Conservation (phyloP, 2,797 vertebrate genomes). For the Argentina silus region DNA sequence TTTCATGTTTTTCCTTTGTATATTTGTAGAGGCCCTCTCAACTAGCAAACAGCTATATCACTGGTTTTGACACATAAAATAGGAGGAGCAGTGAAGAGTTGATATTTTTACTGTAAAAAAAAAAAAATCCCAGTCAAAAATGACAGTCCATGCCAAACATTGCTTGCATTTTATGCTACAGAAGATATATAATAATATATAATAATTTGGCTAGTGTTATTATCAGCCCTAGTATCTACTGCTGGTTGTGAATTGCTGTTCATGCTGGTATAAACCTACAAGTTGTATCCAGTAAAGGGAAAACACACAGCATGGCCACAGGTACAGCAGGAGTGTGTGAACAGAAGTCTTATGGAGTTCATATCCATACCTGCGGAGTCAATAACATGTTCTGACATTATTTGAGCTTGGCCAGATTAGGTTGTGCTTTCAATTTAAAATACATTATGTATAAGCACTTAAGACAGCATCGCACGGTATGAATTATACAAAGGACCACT, state of each 20-base stretch:
- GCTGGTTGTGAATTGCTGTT: not conserved
- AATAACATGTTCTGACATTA: slow-evolving; percentile 12
- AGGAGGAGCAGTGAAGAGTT: not conserved
- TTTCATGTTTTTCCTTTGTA: slow-evolving; percentile 32
- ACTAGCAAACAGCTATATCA: not conserved
- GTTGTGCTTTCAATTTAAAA: slow-evolving; percentile 29
- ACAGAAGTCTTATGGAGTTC: too few species aligned
- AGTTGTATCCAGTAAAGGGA: not conserved
- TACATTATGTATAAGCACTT: slow-evolving; percentile 38
- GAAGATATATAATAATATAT: too few species aligned
- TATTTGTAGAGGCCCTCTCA: slow-evolving; percentile 6
- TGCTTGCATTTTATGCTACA: not conserved
- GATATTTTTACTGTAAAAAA: not conserved
- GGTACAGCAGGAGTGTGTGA: not conserved
- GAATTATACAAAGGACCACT: slow-evolving; percentile 27
- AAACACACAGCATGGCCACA: not conserved
- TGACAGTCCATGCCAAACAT: not conserved
- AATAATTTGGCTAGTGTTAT: too few species aligned
- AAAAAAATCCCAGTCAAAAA: not conserved
- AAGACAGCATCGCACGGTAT: slow-evolving; percentile 14
- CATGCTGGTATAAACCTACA: not conserved
- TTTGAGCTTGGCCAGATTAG: slow-evolving; percentile 10
- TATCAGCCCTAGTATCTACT: too few species aligned
- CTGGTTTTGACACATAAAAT: not conserved
- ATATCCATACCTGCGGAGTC: not conserved